Evolutionary conservation across 2,113 vertebrate species (phyloP).

Genomic region (Eolophus roseicapilla): DNA sequence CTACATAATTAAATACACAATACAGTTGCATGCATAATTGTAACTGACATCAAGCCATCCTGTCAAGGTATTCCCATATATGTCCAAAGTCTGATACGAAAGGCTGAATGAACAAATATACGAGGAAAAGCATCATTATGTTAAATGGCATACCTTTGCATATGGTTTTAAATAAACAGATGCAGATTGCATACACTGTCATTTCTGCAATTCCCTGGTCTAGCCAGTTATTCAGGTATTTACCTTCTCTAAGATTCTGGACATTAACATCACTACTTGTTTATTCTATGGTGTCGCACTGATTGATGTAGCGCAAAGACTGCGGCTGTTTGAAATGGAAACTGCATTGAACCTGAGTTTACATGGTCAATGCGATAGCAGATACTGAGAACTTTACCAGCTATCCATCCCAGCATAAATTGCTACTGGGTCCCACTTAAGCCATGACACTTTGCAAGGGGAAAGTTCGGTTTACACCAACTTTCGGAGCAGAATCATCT

Average conservation of each 20-base stretch:
- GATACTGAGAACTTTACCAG: not conserved
- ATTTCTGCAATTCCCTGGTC: not conserved
- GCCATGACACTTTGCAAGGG: not conserved
- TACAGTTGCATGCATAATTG: not conserved
- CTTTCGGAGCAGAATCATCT: not conserved
- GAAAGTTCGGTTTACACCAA: not conserved
- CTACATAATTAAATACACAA: not conserved
- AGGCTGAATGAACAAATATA: not conserved
- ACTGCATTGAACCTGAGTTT: not conserved
- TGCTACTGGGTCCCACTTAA: not conserved
- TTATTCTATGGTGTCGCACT: not conserved
- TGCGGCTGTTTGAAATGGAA: not conserved
- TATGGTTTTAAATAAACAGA: not conserved
- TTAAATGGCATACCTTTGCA: not conserved
- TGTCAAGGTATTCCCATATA: not conserved
- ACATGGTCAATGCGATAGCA: rapidly evolving
- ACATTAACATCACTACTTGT: not conserved
- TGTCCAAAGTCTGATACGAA: not conserved
- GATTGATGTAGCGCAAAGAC: not conserved
- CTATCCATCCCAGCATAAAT: not conserved
- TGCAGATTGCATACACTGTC: not conserved
- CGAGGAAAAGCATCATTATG: not conserved
- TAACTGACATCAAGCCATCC: not conserved
- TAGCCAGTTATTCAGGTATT: not conserved
- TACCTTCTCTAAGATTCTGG: not conserved